Base-by-base conservation (phyloP, 2,888 invertebrate genomes). In the Drosophila infuscata region DNA sequence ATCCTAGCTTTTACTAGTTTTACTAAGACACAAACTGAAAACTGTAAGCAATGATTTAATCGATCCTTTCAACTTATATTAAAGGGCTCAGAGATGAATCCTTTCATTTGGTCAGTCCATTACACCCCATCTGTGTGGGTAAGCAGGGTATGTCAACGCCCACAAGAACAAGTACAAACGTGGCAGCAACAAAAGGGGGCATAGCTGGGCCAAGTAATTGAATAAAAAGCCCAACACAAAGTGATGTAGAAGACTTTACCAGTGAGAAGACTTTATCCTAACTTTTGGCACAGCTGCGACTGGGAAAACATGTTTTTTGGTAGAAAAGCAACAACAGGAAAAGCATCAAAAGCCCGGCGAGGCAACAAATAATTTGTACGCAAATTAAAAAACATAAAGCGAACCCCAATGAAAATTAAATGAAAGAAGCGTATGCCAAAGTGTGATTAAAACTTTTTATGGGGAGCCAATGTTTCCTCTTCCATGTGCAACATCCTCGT, bases 381-480 rank as follows among this genome's bases (percentile, higher is more conserved):
- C 85, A 86, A 86, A 89, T 89, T 86, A 89, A 89, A 85, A 85
- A 70, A 69, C 74, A 80, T 70, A 70, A 65, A 46, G n/a, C 48
- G 67, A 70, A 56, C 68, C 70, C 61, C 62, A 81, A 74, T 66
- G 79, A 72, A 78, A 88, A 88, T 88, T 77, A 77, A 87, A 90
- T 77, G 86, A 77, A 79, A 75, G 75, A 72, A 82, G 82, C 83
- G 83, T 74, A 79, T 74, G 79, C 81, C 81, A 78, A 86, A 85
- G 86, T 87, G 88, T 88, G 86, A 87, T 90, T 87, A 87, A 90
- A 87, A 87, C 87, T 90, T 90, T 89, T 84, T 54, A 43, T 63
- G 33, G 33, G 41, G 54, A 58, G 15, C 35, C 6, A 8, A 36
- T 15, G 48, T 48, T 46, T 35, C 51, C 11, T 32, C 54, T 54